Evolutionary conservation across 2,888 invertebrate genomes (phyloP), one percentile per base, ranked within the genome.

Genomic region (Busseola fusca): DNA sequence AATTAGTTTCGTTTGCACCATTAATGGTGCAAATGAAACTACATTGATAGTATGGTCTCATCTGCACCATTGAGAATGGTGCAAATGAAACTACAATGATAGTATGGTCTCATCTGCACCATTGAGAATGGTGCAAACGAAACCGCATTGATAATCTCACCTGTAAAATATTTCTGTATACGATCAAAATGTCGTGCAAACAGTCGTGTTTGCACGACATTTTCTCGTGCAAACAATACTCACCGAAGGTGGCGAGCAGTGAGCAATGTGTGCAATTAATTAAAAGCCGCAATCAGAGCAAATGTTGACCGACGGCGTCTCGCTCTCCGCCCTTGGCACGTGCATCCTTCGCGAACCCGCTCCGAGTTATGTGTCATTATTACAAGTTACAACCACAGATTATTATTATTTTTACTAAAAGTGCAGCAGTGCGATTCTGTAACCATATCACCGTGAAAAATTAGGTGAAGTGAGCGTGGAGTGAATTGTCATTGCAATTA

Each of bases 221-320:
- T 77, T 81, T 79, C 74, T 80, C 40, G 64, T 63, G 64, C 64
- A 78, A 84, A 84, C 69, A 84, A 62, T 70, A 58, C 50, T 69
- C 21, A 59, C 40, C 27, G 16, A 69, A 74, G 78, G 81, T 78
- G 81, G 82, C 78, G 70, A 78, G 78, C 73, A 76, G 82, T 85
- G 84, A 83, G 85, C 78, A 82, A 83, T 85, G 86, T 86, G 81
- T 87, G 85, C 83, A 82, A 89, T 90, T 89, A 89, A 90, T 89
- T 90, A 89, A 85, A 83, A 77, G 78, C 88, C 86, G 78, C 87
- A 87, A 87, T 86, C 85, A 78, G 78, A 74, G 84, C 80, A 87
- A 87, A 88, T 88, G 83, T 87, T 88, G 84, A 85, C 87, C 72
- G 70, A 80, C 72, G 75, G 64, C 59, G 77, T 80, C 78, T 71